Evolutionary conservation across 2,888 invertebrate species (phyloP).

Genomic region (Dryomyza anilis): DNA sequence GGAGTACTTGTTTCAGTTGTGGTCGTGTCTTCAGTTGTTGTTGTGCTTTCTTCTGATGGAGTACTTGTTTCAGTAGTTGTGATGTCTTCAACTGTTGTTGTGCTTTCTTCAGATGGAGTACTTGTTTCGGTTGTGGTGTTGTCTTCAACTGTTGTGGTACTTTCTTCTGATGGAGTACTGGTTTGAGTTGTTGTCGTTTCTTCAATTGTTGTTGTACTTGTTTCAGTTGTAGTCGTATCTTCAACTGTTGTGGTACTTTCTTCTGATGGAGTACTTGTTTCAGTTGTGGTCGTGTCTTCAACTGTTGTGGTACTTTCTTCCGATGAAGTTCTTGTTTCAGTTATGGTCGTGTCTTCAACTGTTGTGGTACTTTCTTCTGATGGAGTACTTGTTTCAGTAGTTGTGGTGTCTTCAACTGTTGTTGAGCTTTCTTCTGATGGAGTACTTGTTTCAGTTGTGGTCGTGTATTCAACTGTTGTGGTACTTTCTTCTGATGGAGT

Average conservation of each 20-base stretch:
- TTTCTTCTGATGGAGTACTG: neutral
- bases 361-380: neutral
- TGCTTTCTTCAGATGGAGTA: neutral
- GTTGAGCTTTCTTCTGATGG: neutral
- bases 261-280: neutral
- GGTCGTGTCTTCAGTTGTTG: no score
- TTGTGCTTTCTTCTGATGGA: neutral
- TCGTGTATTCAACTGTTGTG: neutral
- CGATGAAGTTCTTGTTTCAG: neutral
- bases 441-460: neutral
- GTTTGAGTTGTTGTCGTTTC: neutral
- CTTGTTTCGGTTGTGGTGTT: no score
- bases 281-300: neutral
- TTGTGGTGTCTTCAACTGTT: neutral
- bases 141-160: neutral
- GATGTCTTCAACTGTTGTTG: neutral
- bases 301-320: neutral
- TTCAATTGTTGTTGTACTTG: neutral
- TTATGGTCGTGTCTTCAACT: neutral
- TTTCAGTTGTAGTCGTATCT: neutral
- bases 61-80: neutral
- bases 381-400: neutral
- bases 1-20: neutral
- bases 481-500: neutral
- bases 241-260: neutral